Conservation (phyloP, 1,140 invertebrate species). For the Dendrolimus punctatus region DNA sequence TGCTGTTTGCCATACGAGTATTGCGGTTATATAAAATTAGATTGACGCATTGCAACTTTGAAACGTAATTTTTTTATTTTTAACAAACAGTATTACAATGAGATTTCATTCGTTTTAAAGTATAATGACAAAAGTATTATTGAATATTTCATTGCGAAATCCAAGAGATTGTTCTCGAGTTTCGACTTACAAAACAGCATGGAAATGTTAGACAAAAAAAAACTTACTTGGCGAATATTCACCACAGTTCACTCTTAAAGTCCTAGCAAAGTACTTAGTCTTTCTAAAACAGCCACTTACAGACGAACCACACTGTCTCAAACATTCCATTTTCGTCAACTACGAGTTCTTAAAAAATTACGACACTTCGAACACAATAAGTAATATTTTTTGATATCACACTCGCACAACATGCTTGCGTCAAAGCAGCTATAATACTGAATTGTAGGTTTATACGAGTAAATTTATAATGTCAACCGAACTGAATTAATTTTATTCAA, state of each 20-base stretch:
- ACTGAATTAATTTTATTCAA: slow-evolving; percentile 17
- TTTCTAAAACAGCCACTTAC: slow-evolving; percentile 10
- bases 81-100: too few species aligned
- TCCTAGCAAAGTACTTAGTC: slow-evolving; percentile 16
- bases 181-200: background rate
- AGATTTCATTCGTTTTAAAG: too few species aligned
- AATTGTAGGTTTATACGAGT: background rate
- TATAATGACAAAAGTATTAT: too few species aligned
- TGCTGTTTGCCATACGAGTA: too few species aligned
- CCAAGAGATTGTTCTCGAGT: too few species aligned
- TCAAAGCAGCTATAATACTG: slow-evolving; percentile 23
- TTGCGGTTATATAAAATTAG: too few species aligned
- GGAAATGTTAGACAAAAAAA: slow-evolving; percentile 5
- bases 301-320: slow-evolving; percentile 15
- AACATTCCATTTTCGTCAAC: slow-evolving; percentile 22
- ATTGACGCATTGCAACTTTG: too few species aligned
- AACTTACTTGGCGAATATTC: slow-evolving; percentile 26
- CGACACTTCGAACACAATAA: slow-evolving; percentile 7
- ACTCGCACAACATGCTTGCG: slow-evolving; percentile 26
- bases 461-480: slow-evolving; percentile 7
- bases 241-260: slow-evolving; percentile 4
- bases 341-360: slow-evolving; percentile 12
- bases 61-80: too few species aligned
- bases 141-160: too few species aligned
- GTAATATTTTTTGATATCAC: slow-evolving; percentile 12